Base-by-base conservation (phyloP, 2,113 vertebrate species). In the Piliocolobus tephrosceles region DNA sequence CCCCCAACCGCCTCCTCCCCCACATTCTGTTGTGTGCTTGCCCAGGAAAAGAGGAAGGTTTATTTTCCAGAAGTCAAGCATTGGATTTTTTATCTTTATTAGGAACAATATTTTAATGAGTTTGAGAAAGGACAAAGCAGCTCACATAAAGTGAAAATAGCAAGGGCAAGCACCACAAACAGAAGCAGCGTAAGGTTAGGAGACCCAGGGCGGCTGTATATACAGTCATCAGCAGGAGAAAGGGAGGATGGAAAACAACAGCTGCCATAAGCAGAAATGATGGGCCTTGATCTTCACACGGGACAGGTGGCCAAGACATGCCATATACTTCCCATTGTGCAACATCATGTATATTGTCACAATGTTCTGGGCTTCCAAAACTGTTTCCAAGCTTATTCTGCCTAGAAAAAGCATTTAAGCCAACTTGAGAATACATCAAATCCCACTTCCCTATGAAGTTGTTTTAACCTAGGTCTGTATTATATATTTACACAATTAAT, bases 281-380 rank as follows among this genome's bases (percentile, higher is more conserved):
- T 98, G 96, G 88, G 93, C 95, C 98, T 98, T 98, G 98, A 98
- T 98, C 98, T 98, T 98, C 32, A 0, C 72, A 80, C 95, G 85
- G 94, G 97, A 98, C 98, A 99, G 98, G 98, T 98, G 98, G 98
- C 64, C 94, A 97, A 89, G 95, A 76, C 55, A 92, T 61, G 95
- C 97, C 96, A 90, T 93, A 75, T 70, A 82, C 78, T 97, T 97
- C 72, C 45, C 61, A 91, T 55, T 11, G 3, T 96, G 86, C 0
- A 3, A 84, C 91, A 90, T 88, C 95, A 90, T 95, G 94, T 73
- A 95, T 40, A 57, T 61, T 72, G 93, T 97, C 85, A 45, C 64
- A 96, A 92, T 52, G 94, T 95, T 94, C 80, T 68, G 52, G 82
- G 50, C 75, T 95, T 96, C 96, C 92, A 91, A 98, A 97, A 96